Percentiles rank a stretch among this genome's conserved stretches.
Conservation (phyloP, 2,797 vertebrate genomes). For the Loris lydekkerianus region DNA sequence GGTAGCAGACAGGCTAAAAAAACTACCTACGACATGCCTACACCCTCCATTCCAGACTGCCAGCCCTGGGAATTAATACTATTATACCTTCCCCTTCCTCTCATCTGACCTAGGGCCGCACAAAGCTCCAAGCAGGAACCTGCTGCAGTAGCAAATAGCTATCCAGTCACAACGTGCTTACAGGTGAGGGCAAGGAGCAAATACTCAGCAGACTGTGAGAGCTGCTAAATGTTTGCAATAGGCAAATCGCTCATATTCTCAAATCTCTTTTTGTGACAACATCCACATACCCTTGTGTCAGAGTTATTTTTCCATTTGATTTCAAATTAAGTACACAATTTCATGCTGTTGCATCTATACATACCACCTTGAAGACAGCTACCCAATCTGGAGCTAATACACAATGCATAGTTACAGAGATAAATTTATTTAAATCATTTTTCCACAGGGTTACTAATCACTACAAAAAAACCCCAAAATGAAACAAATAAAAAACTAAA, state of each 20-base stretch:
- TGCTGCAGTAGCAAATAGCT: background rate
- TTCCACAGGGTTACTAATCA: background rate
- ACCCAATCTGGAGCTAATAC: background rate
- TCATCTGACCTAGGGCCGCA: background rate
- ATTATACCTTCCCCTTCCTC: background rate
- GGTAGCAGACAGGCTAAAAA: background rate
- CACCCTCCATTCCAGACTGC: background rate
- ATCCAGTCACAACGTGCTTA: background rate
- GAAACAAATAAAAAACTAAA: background rate
- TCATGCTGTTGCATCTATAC: background rate
- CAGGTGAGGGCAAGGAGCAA: background rate
- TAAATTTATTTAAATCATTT: constrained; percentile 34
- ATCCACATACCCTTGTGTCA: background rate
- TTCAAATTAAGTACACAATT: constrained; percentile 50
- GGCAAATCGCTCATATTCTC: background rate
- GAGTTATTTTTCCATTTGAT: background rate
- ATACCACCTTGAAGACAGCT: background rate
- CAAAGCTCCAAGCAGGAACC: background rate
- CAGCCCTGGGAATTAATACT: background rate
- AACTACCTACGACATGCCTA: background rate
- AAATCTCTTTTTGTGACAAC: background rate
- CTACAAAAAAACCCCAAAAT: background rate
- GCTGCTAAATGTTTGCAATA: background rate
- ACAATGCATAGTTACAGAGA: constrained; percentile 9
- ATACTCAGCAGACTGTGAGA: background rate